Conservation (phyloP, 2,888 invertebrate genomes). For the Flabesymbios commensalis region DNA sequence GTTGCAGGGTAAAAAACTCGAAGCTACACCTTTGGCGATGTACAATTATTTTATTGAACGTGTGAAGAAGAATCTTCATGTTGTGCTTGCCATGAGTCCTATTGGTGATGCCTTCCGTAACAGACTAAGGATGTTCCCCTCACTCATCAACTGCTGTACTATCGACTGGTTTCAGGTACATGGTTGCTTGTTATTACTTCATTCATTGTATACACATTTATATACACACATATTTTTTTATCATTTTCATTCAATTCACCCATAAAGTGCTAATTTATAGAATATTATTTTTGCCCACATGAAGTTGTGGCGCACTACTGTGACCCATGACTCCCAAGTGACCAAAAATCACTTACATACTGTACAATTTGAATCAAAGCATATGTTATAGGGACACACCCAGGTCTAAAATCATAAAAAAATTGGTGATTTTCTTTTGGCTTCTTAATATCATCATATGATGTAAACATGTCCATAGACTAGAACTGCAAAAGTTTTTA, state of each 20-base stretch:
- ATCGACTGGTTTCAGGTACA: conserved; percentile 64
- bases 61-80: conserved; percentile 59
- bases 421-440: too few relatives aligned
- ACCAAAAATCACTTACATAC: too few relatives aligned
- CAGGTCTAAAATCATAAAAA: too few relatives aligned
- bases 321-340: too few relatives aligned
- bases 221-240: neutral
- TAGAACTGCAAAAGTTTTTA: too few relatives aligned
- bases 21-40: conserved; percentile 61
- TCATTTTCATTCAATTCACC: neutral
- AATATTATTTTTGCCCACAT: too few relatives aligned
- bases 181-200: conserved; percentile 6
- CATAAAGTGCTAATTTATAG: too few relatives aligned
- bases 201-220: neutral
- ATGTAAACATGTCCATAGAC: too few relatives aligned
- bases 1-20: conserved; percentile 57
- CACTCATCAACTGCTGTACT: conserved; percentile 63
- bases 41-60: conserved; percentile 62
- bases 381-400: too few relatives aligned
- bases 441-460: too few relatives aligned
- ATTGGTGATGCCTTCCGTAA: conserved; percentile 62
- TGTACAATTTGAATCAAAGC: too few relatives aligned
- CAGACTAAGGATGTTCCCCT: conserved; percentile 61
- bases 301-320: too few relatives aligned
- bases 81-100: conserved; percentile 61